Percentiles rank a stretch among this genome's conserved stretches.
These are phyloP conservation scores for Drosophila eugracilis DNA, from an alignment of 1,140 invertebrate species.

Conservation along the genomic window DNA sequence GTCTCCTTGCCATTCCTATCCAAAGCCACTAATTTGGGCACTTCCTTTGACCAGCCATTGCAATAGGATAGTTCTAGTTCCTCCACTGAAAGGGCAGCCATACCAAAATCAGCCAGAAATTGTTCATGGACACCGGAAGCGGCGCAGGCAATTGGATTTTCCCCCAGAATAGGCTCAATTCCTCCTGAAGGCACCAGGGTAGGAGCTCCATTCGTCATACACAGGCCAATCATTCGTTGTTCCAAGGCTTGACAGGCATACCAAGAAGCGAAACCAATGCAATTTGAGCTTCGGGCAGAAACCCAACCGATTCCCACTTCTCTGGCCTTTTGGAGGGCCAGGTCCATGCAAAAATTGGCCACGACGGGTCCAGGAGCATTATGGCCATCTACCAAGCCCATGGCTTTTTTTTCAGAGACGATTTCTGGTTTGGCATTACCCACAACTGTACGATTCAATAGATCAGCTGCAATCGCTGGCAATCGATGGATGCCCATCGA, in stretches of 20 bases:
- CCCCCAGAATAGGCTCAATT: conserved; percentile 90
- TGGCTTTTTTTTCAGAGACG: conserved; percentile 89
- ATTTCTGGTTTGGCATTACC: conserved; percentile 87
- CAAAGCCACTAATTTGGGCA: conserved; percentile 89
- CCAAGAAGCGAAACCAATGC: conserved; percentile 90
- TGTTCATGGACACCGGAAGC: conserved; percentile 89
- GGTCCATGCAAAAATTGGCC: conserved; percentile 94
- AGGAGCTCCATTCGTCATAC: conserved; percentile 96
- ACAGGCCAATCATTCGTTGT: conserved; percentile 92
- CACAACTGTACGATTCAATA: conserved; percentile 31
- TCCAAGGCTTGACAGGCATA: conserved; percentile 91
- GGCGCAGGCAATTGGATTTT: conserved; percentile 93
- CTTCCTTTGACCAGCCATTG: conserved; percentile 87
- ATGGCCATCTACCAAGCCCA: conserved; percentile 92
- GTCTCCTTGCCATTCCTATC: conserved; percentile 88
- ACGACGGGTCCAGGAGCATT: conserved; percentile 93
- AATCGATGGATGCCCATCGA: conserved; percentile 90
- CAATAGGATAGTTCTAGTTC: conserved; percentile 91
- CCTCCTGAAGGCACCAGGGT: conserved; percentile 92
- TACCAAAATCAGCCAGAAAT: conserved; percentile 96
- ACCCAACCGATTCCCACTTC: conserved; percentile 93
- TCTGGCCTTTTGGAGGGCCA: conserved; percentile 93
- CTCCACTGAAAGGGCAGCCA: conserved; percentile 88
- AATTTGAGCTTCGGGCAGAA: conserved; percentile 87
- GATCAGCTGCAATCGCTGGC: conserved; percentile 38